Base-by-base conservation (phyloP, 2,113 vertebrate species). In the Salvelinus fontinalis region DNA sequence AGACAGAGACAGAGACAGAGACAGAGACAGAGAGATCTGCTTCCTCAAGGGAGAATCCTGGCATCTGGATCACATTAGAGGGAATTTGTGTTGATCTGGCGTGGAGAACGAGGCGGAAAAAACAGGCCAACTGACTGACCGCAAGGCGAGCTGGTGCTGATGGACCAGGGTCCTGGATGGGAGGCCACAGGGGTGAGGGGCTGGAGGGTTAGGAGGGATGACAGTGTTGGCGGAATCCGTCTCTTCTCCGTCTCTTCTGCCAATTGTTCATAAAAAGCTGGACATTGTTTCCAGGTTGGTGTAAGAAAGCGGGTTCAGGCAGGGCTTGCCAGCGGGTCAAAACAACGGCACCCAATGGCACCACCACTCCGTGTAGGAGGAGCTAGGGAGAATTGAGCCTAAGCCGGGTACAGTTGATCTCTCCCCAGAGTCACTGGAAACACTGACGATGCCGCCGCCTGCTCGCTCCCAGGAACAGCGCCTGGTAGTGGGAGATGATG, bases 1-100 rank as follows among this genome's bases (percentile, higher is more conserved):
- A 29, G 29, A 34, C 1, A 34, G 31, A 6, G 0, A 34, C 5
- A 34, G 31, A 34, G 31, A 34, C 5, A 31, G 1, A 34, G 34
- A 6, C 1, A 34, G 34, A 34, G 34, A 34, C 0, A 8, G 34
- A 34, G 34, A 34, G 49, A 71, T 57, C 59, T 31, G 31, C 54
- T 67, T 81, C 76, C 79, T 78, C 72, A 70, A 20, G 67, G 72
- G 79, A 68, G 68, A 82, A 75, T 67, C 80, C 72, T 75, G 75
- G 72, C 76, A 82, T 78, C 76, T 78, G 76, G 67, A 66, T 67
- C 64, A 31, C 27, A 68, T 82, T 78, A 79, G 12, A 39, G 51
- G 54, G 70, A 76, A 74, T 79, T 71, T 69, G n/a, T 54, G 51
- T 64, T 79, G 74, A 84, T 75, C 76, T n/a, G 57, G n/a, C 39